A percentile compares a stretch with the other conserved stretches of the same genome.
Evolutionary conservation across 2,113 vertebrate genomes (phyloP).

Genomic region (Nanorana parkeri): DNA sequence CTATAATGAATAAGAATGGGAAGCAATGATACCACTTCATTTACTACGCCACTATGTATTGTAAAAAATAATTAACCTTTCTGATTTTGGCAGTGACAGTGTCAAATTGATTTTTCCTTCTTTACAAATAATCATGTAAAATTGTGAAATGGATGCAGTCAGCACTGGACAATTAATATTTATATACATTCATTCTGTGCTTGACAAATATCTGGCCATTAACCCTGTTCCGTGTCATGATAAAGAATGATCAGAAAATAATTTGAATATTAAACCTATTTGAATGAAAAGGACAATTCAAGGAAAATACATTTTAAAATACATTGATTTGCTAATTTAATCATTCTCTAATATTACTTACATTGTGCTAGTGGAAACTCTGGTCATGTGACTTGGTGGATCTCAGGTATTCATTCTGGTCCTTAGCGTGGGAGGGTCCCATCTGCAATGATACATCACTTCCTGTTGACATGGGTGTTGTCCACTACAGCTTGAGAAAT

Average conservation of each 20-base stretch:
- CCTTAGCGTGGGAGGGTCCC: too few relatives aligned
- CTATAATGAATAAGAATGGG: constrained; percentile 41
- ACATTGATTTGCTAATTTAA: too few relatives aligned
- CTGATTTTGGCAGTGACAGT: constrained; percentile 25
- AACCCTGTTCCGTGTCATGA: constrained; percentile 1
- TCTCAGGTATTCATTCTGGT: too few relatives aligned
- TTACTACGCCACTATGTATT: constrained; percentile 43
- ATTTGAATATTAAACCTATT: neutral
- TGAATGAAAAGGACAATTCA: neutral
- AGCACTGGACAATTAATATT: constrained; percentile 39
- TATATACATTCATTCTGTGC: constrained; percentile 25
- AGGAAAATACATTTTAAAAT: too few relatives aligned
- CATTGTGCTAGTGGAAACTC: too few relatives aligned
- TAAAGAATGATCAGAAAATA: constrained; percentile 4
- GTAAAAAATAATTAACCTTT: constrained; percentile 51
- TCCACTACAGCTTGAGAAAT: too few relatives aligned
- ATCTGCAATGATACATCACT: too few relatives aligned
- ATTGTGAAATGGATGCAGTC: constrained; percentile 31
- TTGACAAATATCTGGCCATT: constrained; percentile 18
- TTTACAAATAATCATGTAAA: constrained; percentile 29
- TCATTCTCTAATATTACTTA: too few relatives aligned
- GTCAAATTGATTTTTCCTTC: constrained; percentile 47
- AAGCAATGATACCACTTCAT: constrained; percentile 47
- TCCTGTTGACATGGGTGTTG: too few relatives aligned
- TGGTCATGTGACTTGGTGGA: too few relatives aligned